A percentile compares a stretch with the other conserved stretches of the same genome.
These are phyloP conservation scores for Eupleurogrammus muticus DNA, from an alignment of 2,797 vertebrate genomes.

Conservation along the genomic window DNA sequence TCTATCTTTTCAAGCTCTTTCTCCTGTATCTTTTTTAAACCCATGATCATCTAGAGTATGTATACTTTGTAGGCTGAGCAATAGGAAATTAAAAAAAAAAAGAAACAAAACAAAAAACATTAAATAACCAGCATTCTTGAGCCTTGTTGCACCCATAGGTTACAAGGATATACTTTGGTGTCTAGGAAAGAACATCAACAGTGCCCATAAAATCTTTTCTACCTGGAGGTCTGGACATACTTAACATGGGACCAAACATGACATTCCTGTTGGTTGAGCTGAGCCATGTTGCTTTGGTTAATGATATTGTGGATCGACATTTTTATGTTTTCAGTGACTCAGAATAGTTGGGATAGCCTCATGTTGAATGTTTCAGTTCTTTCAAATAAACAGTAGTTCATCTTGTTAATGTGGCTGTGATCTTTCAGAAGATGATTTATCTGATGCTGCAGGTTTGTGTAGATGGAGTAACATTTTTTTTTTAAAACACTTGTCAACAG, in stretches of 20 bases:
- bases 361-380: background rate
- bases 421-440: constrained; percentile 13
- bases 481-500: constrained; percentile 8
- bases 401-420: constrained; percentile 1
- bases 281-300: constrained; percentile 58
- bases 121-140: constrained; percentile 73
- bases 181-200: constrained; percentile 17
- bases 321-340: background rate
- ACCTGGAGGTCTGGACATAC: constrained; percentile 48
- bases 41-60: constrained; percentile 40
- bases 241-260: constrained; percentile 81
- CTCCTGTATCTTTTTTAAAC: constrained; percentile 39
- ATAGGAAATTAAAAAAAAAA: constrained; percentile 68
- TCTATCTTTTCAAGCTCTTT: constrained; percentile 46
- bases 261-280: constrained; percentile 78
- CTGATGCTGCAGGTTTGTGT: constrained; percentile 28
- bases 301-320: constrained; percentile 26
- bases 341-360: background rate
- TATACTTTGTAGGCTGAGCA: constrained; percentile 83
- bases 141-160: constrained; percentile 34
- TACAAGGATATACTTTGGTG: constrained; percentile 27
- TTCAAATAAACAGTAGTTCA: constrained; percentile 6
- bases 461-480: constrained; percentile 11
- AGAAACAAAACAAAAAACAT: constrained; percentile 6
- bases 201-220: constrained; percentile 54